Conservation (phyloP, 2,113 vertebrate genomes). For the Brienomyrus brachyistius region DNA sequence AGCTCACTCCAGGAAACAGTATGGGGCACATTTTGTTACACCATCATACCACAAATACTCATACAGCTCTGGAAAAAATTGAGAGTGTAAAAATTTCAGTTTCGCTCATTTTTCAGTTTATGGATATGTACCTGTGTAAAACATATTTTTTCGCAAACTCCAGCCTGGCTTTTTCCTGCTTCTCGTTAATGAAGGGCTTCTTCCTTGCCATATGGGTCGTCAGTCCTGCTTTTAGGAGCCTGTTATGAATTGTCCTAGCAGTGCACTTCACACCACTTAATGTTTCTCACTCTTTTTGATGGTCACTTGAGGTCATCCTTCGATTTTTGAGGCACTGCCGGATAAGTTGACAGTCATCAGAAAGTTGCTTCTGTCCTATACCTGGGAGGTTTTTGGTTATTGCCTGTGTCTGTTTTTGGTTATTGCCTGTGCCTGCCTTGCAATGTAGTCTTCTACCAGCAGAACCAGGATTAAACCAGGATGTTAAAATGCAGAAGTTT, state of each 20-base stretch:
- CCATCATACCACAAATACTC: background rate
- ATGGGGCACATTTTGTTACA: background rate
- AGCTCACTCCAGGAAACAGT: background rate
- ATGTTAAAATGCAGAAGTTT: background rate
- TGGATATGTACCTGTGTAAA: background rate
- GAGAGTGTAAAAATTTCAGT: background rate
- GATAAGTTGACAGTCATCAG: background rate
- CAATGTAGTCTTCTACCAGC: background rate
- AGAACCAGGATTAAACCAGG: background rate
- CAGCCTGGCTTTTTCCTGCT: background rate
- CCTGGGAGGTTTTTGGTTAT: background rate
- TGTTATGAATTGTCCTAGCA: background rate
- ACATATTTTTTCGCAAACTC: background rate
- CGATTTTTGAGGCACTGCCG: background rate
- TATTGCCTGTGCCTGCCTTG: background rate
- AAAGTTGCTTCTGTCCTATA: background rate
- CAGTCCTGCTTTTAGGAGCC: background rate
- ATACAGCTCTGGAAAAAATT: background rate
- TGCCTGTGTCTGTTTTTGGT: background rate
- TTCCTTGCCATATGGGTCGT: background rate
- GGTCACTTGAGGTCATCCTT: background rate
- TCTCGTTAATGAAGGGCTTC: background rate
- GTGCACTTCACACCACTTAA: background rate
- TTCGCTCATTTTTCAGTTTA: background rate
- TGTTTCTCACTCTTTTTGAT: background rate